Conservation (phyloP, 1,140 invertebrate genomes). For the Cherax quadricarinatus region DNA sequence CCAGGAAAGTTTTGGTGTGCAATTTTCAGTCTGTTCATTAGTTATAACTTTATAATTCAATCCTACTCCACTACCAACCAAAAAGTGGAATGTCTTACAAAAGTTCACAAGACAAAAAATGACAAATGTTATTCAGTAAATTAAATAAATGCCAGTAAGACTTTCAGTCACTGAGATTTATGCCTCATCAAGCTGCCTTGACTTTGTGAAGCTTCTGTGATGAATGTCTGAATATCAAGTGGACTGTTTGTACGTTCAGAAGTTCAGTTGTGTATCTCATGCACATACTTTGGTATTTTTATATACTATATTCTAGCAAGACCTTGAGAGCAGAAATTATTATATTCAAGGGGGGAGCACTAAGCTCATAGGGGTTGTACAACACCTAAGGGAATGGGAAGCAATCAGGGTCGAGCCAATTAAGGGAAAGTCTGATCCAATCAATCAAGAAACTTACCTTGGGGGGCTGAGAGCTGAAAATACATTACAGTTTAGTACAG, state of each 20-base stretch:
- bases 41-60: not conserved
- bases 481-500: not conserved
- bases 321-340: not conserved
- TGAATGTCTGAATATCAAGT: conserved; percentile 1
- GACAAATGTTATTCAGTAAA: not conserved
- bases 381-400: no score
- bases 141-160: not conserved
- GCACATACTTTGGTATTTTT: not conserved
- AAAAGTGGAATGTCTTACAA: no score
- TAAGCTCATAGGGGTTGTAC: no score
- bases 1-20: not conserved
- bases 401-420: no score
- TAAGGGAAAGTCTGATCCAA: no score
- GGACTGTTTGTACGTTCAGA: not conserved
- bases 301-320: not conserved
- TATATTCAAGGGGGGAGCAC: no score
- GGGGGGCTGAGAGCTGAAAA: not conserved
- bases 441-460: no score
- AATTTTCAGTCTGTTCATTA: not conserved
- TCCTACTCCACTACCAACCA: no score
- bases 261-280: not conserved
- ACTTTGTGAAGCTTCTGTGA: conserved; percentile 1
- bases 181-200: conserved; percentile 23
- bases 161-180: not conserved
- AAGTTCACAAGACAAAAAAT: no score